Evolutionary conservation across 2,113 vertebrate genomes (phyloP), one percentile per base, ranked within the genome.

Genomic region (Irena cyanogastra): DNA sequence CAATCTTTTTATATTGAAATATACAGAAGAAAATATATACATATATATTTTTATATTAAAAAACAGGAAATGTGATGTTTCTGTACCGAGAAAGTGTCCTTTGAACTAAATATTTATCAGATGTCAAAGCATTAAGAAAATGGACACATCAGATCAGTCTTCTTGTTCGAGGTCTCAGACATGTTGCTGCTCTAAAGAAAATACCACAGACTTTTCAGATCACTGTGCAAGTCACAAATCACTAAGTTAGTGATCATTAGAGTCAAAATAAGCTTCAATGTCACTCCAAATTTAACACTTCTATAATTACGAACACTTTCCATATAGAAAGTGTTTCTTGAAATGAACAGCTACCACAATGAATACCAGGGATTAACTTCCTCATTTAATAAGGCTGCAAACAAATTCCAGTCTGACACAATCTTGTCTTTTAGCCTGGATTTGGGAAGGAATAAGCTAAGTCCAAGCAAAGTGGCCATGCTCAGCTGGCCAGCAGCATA

Each of bases 11-110:
- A 42, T 8, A n/a, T 0, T 60, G 20, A 87, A 65, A 87, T 27
- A 57, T 7, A 75, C 0, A 44, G 28, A 82, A 45, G 1, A 5
- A 78, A 53, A 8, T 14, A 33, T 44, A 35, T 3, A 42, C 7
- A 54, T 16, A 22, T 2, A 18, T 3, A 42, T 14, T 30, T 13
- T 26, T 33, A 20, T 42, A 78, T 68, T 14, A 44, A 54, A 45
- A 42, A 33, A 9, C 1, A 15, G 8, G 3, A 83, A 28, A 20
- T 57, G 15, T n/a, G 24, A 50, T 45, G 26, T 33, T 69, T 77
- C 26, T 80, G 37, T 47, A 65, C 26, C 20, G 74, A 86, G 7
- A 69, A 69, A 65, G 27, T 7, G 4, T 41, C 41, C 71, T 81
- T 71, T 61, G 35, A 82, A 75, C 10, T 50, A 59, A 70, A n/a